Conservation (phyloP, 1,140 invertebrate species). For the Drosophila lacertosa region DNA sequence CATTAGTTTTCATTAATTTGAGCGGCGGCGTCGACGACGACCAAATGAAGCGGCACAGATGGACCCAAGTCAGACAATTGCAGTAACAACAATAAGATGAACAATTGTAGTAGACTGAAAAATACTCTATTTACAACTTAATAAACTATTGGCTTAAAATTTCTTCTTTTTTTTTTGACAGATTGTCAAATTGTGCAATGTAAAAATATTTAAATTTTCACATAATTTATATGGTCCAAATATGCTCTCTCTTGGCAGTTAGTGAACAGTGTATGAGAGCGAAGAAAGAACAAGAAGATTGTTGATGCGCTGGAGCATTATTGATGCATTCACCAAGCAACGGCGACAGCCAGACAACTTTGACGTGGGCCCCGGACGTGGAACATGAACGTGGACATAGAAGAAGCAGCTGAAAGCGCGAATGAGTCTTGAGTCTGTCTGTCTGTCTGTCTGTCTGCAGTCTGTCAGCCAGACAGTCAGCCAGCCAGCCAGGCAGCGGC, state of each 20-base stretch:
- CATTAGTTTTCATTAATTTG: slow-evolving; percentile 83
- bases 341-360: slow-evolving; percentile 69
- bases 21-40: slow-evolving; percentile 49
- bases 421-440: slow-evolving; percentile 10
- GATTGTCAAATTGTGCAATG: too few species aligned
- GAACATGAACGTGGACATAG: slow-evolving; percentile 42
- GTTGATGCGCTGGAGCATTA: slow-evolving; percentile 74
- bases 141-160: too few species aligned
- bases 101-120: slow-evolving; percentile 32
- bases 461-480: background rate
- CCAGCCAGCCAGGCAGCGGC: background rate
- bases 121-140: background rate
- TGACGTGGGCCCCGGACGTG: slow-evolving; percentile 61
- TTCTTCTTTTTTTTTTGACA: too few species aligned
- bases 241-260: background rate
- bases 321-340: slow-evolving; percentile 74
- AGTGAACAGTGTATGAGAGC: background rate
- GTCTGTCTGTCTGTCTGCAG: background rate
- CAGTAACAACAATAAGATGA: slow-evolving; percentile 26
- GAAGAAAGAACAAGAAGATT: slow-evolving; percentile 52
- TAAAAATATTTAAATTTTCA: too few species aligned
- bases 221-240: background rate
- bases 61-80: slow-evolving; percentile 59
- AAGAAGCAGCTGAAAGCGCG: slow-evolving; percentile 21
- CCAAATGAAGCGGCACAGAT: slow-evolving; percentile 64